phyloP scores from a whole-genome alignment of 2,888 invertebrate genomes.

The Endotricha flammealis region DNA sequence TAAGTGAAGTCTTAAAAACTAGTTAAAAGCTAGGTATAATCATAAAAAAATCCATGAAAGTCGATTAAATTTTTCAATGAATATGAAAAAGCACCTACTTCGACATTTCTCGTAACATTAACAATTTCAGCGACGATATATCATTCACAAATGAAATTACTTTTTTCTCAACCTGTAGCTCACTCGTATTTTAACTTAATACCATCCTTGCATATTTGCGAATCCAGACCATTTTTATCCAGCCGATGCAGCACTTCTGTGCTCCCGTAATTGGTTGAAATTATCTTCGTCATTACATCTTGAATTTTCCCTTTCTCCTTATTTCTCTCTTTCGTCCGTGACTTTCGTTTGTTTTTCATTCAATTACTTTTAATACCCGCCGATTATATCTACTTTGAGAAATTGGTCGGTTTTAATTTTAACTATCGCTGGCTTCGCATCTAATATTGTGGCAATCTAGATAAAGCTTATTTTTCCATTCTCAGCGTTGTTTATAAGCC shows the following conservation, averaged over 20 bases:
- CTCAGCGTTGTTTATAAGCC: conserved; percentile 48
- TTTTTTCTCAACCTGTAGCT: conserved; percentile 30
- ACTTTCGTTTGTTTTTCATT: conserved; percentile 72
- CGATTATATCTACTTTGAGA: conserved; percentile 42
- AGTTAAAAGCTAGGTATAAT: no score
- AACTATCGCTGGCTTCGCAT: conserved; percentile 15
- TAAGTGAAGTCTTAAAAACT: no score
- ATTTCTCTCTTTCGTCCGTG: conserved; percentile 58
- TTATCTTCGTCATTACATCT: conserved; percentile 77
- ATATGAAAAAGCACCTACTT: no score
- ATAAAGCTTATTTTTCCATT: conserved; percentile 50
- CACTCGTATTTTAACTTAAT: conserved; percentile 43
- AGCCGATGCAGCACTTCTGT: conserved; percentile 69
- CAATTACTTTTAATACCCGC: conserved; percentile 65
- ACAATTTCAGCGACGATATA: no score
- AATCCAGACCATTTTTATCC: conserved; percentile 63
- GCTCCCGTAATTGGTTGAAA: conserved; percentile 72
- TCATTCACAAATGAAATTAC: no score
- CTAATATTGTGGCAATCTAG: conserved; percentile 40
- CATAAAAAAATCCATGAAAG: no score
- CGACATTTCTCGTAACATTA: no score
- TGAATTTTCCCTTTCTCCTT: conserved; percentile 63
- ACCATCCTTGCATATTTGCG: conserved; percentile 62
- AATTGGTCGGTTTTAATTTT: conserved; percentile 35
- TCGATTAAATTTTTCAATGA: no score